Evolutionary conservation across 2,113 vertebrate genomes (phyloP), one percentile per base, ranked within the genome.

Genomic region (Mormoops blainvillei): DNA sequence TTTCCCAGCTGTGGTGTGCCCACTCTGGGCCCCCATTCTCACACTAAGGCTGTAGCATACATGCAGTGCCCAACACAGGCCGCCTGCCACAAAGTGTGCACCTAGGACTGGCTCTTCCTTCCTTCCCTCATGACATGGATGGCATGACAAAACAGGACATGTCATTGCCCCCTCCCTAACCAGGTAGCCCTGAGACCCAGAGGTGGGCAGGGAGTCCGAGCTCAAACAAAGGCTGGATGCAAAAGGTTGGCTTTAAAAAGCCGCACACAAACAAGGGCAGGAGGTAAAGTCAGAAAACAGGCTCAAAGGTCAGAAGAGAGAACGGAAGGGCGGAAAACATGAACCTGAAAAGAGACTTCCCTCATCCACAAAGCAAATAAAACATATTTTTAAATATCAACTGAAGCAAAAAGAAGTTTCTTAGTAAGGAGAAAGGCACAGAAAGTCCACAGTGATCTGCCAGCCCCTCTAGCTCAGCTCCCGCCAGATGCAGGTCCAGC

Each of bases 261-360:
- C 41, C 73, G 50, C n/a, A 3, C 5, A 22, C 19, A 88, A 91
- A 88, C 54, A 78, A 67, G 74, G 78, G 38, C 83, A 67, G 78
- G 41, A 94, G 95, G 82, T 45, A 50, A 89, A 85, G 50, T 63
- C 73, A 93, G 89, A 87, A 80, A 76, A 52, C 13, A 36, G 82
- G 92, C 92, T 87, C 95, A 93, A 93, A 95, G 96, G 87, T 94
- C 92, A 84, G 48, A 63, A 80, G 61, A 68, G 84, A 77, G 43
- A 73, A 50, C 7, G 22, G 31, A 81, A 77, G 33, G 54, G 5
- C 77, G 38, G 38, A 87, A 71, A 67, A n/a, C 33, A 3, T 74
- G 33, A 41, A 61, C 41, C 50, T 54, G 76, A 14, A 87, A 84
- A 73, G 80, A 43, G 0, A 11, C 8, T 22, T 58, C 41, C 58